These are phyloP conservation scores for Diabrotica virgifera DNA, from an alignment of 1,140 invertebrate species.

Conservation along the genomic window DNA sequence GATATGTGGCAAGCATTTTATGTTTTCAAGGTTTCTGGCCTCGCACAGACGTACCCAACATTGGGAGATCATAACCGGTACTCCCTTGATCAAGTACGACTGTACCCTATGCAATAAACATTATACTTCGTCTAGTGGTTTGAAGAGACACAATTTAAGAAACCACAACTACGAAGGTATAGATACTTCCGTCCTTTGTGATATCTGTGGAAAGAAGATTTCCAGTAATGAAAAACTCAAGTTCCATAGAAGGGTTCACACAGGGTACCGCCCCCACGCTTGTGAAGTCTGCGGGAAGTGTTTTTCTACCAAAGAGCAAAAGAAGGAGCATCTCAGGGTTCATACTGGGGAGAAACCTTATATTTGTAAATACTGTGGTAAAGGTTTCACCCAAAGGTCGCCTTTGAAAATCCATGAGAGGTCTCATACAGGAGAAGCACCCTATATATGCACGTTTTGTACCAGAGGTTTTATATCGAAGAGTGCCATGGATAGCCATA, in stretches of 20 bases:
- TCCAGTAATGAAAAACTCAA: slow-evolving; percentile 65
- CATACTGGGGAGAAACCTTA: slow-evolving; percentile 47
- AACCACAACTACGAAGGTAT: slow-evolving; percentile 38
- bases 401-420: slow-evolving; percentile 72
- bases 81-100: slow-evolving; percentile 41
- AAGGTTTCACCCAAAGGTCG: slow-evolving; percentile 60
- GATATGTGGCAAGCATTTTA: slow-evolving; percentile 56
- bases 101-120: slow-evolving; percentile 43
- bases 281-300: slow-evolving; percentile 58
- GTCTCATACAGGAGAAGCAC: slow-evolving; percentile 72
- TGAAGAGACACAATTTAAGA: slow-evolving; percentile 38
- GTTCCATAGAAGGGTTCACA: slow-evolving; percentile 68
- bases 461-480: slow-evolving; percentile 61
- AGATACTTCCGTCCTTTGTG: slow-evolving; percentile 53
- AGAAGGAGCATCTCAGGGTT: slow-evolving; percentile 56
- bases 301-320: slow-evolving; percentile 60
- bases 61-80: slow-evolving; percentile 45
- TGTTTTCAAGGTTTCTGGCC: slow-evolving; percentile 43
- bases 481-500: slow-evolving; percentile 57
- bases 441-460: slow-evolving; percentile 68
- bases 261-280: slow-evolving; percentile 63
- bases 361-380: slow-evolving; percentile 49
- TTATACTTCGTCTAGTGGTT: slow-evolving; percentile 38
- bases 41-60: slow-evolving; percentile 44
- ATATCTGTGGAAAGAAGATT: slow-evolving; percentile 78